phyloP scores from a whole-genome alignment of 2,113 vertebrate genomes.

The Peromyscus leucopus region DNA sequence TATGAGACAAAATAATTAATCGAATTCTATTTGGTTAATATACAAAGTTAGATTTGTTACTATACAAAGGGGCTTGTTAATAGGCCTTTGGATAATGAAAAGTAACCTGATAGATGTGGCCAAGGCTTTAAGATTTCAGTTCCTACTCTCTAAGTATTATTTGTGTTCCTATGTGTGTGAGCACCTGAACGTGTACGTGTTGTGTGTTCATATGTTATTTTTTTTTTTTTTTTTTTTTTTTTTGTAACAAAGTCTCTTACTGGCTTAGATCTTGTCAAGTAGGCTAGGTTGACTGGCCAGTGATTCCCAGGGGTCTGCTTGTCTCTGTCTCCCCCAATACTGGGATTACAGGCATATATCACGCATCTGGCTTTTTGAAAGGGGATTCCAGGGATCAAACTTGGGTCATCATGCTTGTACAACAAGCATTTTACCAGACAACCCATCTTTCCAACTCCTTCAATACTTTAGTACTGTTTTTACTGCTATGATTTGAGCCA shows the following conservation, averaged over 20 bases:
- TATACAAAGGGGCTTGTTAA: not conserved
- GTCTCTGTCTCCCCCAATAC: not conserved
- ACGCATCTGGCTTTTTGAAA: not conserved
- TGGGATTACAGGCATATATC: not conserved
- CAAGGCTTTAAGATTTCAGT: not conserved
- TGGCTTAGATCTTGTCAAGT: not conserved
- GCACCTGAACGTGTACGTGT: not conserved
- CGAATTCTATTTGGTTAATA: too few species aligned
- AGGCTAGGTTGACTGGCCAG: not conserved
- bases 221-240: not conserved
- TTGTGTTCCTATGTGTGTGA: not conserved
- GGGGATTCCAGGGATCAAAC: not conserved
- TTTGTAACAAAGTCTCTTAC: not conserved
- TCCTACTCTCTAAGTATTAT: not conserved
- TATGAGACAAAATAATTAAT: not conserved
- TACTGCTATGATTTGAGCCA: conserved; percentile 15
- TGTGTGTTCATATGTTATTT: not conserved
- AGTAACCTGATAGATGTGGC: not conserved
- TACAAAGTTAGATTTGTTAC: not conserved
- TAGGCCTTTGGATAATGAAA: not conserved
- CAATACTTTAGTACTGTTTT: not conserved
- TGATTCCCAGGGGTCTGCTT: not conserved
- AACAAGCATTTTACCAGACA: not conserved
- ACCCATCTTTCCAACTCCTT: not conserved
- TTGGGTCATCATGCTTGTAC: not conserved